Percentiles rank a stretch among this genome's conserved stretches.
Evolutionary conservation across 2,888 invertebrate species (phyloP).

Genomic region (Clostera curtula): DNA sequence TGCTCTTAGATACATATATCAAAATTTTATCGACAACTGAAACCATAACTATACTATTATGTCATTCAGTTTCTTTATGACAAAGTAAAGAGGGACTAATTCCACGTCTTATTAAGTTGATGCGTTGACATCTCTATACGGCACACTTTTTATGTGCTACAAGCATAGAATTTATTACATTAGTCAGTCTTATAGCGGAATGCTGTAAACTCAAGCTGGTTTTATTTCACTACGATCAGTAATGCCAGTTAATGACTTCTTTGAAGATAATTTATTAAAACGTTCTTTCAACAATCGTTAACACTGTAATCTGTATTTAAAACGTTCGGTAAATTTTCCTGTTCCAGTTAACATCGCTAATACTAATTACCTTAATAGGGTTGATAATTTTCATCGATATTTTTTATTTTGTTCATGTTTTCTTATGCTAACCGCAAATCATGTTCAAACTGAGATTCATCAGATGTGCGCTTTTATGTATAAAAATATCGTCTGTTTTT

Average conservation of each 20-base stretch:
- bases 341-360: conserved; percentile 4
- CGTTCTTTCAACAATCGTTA: conserved; percentile 24
- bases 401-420: not conserved
- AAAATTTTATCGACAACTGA: conserved; percentile 11
- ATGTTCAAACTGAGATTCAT: no score
- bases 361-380: conserved; percentile 6
- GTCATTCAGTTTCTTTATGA: conserved; percentile 48
- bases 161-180: conserved; percentile 53
- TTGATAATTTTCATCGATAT: conserved; percentile 1
- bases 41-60: conserved; percentile 25
- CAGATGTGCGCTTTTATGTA: no score
- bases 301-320: conserved; percentile 24
- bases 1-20: no score
- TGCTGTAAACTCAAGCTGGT: conserved; percentile 45
- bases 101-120: conserved; percentile 50
- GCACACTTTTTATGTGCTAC: conserved; percentile 56
- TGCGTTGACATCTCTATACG: conserved; percentile 52
- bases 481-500: no score
- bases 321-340: conserved; percentile 4
- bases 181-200: conserved; percentile 46
- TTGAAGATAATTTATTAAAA: conserved; percentile 37
- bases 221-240: conserved; percentile 32
- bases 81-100: conserved; percentile 50
- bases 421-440: not conserved
- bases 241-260: conserved; percentile 36